Percentiles rank a stretch among this genome's conserved stretches.
Evolutionary conservation across 2,113 vertebrate genomes (phyloP).

Genomic region (Ancistrus triradiatus): DNA sequence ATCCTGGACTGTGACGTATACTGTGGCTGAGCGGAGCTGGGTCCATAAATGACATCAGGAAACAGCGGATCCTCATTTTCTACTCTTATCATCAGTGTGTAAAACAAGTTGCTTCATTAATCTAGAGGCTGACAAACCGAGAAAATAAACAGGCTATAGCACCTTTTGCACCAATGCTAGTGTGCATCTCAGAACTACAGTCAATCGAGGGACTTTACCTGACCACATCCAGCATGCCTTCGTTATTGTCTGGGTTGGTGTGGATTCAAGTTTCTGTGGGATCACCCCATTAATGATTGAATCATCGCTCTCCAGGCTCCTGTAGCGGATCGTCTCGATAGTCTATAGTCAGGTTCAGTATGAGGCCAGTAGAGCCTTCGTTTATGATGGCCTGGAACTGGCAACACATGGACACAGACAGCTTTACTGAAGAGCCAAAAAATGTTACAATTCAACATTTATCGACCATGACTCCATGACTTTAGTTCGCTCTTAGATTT

Average conservation of each 20-base stretch:
- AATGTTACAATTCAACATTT: too few relatives aligned
- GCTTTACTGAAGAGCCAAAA: too few relatives aligned
- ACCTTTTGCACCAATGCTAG: too few relatives aligned
- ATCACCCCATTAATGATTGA: constrained; percentile 93
- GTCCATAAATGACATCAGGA: constrained; percentile 78
- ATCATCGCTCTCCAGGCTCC: constrained; percentile 86
- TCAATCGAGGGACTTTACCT: constrained; percentile 81
- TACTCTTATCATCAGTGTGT: constrained; percentile 89
- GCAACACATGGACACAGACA: constrained; percentile 9
- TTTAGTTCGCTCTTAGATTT: too few relatives aligned
- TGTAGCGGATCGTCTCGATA: constrained; percentile 85
- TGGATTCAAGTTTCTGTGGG: constrained; percentile 86
- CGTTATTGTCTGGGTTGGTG: constrained; percentile 90
- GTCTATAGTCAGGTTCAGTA: constrained; percentile 88
- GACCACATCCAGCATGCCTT: constrained; percentile 93
- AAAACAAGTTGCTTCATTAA: constrained; percentile 81
- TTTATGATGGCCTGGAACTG: constrained; percentile 89
- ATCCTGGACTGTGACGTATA: constrained; percentile 83
- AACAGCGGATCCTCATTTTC: constrained; percentile 92
- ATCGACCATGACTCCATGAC: too few relatives aligned
- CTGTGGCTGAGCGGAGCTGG: constrained; percentile 90
- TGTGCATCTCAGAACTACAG: too few relatives aligned
- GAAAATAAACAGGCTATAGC: neutral
- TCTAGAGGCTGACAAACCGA: constrained; percentile 81
- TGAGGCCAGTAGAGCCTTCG: constrained; percentile 85